Percentiles rank a stretch among this genome's conserved stretches.
Conservation (phyloP, 1,140 invertebrate species). For the Pogonognathellus flavescens region DNA sequence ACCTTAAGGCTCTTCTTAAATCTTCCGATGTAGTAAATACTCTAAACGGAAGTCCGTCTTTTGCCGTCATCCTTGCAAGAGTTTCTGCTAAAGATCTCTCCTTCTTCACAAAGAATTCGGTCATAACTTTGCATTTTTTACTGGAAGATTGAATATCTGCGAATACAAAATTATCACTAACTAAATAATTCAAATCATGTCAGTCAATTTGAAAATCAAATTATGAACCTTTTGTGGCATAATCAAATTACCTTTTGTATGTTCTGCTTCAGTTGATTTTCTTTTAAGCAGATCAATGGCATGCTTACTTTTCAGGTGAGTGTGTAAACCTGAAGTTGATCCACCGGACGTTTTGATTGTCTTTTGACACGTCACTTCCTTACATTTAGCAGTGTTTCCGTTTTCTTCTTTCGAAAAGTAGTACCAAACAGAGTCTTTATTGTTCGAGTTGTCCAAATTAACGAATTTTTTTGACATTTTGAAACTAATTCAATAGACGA, state of each 20-base stretch:
- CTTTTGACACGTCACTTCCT: not conserved
- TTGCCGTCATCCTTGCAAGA: slow-evolving; percentile 18
- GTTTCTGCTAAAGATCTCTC: not conserved
- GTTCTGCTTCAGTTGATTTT: not conserved
- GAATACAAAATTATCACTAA: no score
- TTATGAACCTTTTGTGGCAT: no score
- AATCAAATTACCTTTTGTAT: no score
- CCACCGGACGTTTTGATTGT: not conserved
- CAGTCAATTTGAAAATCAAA: no score
- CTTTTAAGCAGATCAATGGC: not conserved
- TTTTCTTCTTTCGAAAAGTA: not conserved
- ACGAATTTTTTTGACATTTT: no score
- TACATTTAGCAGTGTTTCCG: not conserved
- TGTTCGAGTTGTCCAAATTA: not conserved
- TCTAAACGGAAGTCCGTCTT: slow-evolving; percentile 52
- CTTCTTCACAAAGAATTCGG: not conserved
- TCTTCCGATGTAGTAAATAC: slow-evolving; percentile 30
- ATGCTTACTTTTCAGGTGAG: not conserved
- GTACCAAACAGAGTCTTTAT: not conserved
- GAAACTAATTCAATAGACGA: no score
- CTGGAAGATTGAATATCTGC: not conserved
- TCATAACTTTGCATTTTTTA: not conserved
- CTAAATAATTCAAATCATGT: no score
- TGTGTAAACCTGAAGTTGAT: not conserved
- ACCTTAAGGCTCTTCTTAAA: slow-evolving; percentile 25